Conservation (phyloP, 2,797 vertebrate species). For the Sylvilagus floridanus region DNA sequence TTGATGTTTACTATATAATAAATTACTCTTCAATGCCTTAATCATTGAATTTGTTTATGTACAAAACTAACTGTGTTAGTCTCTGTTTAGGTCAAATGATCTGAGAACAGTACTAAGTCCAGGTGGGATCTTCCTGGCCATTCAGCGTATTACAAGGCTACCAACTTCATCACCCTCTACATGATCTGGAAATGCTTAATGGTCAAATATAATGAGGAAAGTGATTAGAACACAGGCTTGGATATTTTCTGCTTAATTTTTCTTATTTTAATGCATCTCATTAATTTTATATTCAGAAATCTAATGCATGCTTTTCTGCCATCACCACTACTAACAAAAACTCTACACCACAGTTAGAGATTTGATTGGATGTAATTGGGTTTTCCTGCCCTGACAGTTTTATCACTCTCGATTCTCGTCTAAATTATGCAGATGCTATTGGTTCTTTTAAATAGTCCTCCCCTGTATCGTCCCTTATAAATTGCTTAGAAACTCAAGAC, state of each 20-base stretch:
- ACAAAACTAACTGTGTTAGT: not conserved
- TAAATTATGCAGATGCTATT: constrained; percentile 78
- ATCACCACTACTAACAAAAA: constrained; percentile 53
- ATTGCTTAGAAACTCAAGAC: constrained; percentile 71
- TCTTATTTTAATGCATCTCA: constrained; percentile 6
- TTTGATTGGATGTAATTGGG: constrained; percentile 71
- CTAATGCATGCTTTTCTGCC: constrained; percentile 8
- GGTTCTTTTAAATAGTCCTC: constrained; percentile 76
- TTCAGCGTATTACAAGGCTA: not conserved
- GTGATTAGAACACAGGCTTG: constrained; percentile 36
- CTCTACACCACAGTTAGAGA: not conserved
- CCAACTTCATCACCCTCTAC: not conserved
- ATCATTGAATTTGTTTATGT: not conserved
- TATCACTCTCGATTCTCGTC: constrained; percentile 71
- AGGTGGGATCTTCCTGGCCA: not conserved
- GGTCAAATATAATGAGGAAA: constrained; percentile 29
- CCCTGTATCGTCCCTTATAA: constrained; percentile 66
- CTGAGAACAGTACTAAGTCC: not conserved
- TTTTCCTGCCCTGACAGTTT: constrained; percentile 68
- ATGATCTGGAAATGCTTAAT: not conserved
- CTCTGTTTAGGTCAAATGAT: constrained; percentile 11
- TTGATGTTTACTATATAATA: not conserved
- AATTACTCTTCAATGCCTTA: not conserved
- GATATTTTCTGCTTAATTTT: constrained; percentile 15
- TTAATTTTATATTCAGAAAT: constrained; percentile 65